phyloP scores from a whole-genome alignment of 2,113 vertebrate species.

The Hylia prasina region DNA sequence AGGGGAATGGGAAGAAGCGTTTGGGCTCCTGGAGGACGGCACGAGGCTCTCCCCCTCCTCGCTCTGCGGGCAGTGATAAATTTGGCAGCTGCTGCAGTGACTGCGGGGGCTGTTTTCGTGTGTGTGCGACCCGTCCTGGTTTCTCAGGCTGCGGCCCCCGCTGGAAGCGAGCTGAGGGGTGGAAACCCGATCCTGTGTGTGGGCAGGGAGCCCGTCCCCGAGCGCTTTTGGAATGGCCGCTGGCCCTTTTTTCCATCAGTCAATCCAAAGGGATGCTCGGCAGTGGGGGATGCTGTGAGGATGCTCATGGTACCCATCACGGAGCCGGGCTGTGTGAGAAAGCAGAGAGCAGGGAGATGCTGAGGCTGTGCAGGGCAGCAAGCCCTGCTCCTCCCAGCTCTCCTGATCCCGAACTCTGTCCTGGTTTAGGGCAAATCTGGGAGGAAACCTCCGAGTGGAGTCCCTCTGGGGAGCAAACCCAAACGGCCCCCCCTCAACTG shows the following conservation, averaged over 20 bases:
- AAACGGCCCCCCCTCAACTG: neutral
- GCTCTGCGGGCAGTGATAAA: neutral
- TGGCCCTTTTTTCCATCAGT: neutral
- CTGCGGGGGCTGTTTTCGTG: neutral
- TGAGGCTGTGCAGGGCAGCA: neutral
- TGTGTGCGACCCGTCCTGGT: neutral
- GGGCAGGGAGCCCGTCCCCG: neutral
- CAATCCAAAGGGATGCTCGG: accelerated
- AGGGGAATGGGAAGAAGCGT: neutral
- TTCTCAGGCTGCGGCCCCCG: slow-evolving; percentile 29
- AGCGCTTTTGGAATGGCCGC: neutral
- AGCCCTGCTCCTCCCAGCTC: neutral
- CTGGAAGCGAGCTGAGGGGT: neutral
- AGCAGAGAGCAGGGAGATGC: neutral
- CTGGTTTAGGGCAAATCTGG: neutral
- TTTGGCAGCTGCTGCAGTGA: neutral
- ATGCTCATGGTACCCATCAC: neutral
- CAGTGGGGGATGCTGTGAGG: accelerated
- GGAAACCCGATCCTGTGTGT: neutral
- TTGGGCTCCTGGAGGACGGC: neutral
- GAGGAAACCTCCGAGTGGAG: neutral
- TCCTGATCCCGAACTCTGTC: neutral
- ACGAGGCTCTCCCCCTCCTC: neutral
- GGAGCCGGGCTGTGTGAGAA: neutral
- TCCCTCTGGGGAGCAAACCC: neutral